Percentiles rank a stretch among this genome's conserved stretches.
These are phyloP conservation scores for Julus scanicus DNA, from an alignment of 2,888 invertebrate genomes.

Conservation along the genomic window DNA sequence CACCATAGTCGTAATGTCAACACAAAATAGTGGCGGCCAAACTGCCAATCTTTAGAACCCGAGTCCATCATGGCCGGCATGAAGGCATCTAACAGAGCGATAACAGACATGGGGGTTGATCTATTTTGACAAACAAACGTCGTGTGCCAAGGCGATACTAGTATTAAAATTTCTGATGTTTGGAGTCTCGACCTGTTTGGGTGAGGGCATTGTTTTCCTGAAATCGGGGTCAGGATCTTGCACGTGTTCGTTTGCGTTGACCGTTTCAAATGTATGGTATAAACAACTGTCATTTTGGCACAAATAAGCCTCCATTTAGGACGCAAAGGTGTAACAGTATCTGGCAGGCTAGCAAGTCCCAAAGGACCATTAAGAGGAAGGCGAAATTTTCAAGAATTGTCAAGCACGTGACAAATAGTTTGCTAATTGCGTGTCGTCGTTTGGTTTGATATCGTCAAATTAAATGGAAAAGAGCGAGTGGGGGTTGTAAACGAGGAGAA, in stretches of 20 bases:
- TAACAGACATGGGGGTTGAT: background rate
- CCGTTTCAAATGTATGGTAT: constrained; percentile 1
- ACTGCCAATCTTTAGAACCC: constrained; percentile 4
- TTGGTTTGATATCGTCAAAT: background rate
- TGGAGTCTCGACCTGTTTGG: background rate
- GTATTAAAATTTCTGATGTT: background rate
- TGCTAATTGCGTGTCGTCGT: background rate
- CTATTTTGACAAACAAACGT: background rate
- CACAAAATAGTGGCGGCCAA: background rate
- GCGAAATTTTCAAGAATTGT: background rate
- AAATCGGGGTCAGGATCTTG: background rate
- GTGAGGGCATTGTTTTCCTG: background rate
- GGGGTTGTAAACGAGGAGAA: background rate
- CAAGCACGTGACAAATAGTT: constrained; percentile 10
- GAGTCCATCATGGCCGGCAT: background rate
- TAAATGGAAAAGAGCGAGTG: background rate
- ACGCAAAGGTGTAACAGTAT: background rate
- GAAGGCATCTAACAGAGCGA: background rate
- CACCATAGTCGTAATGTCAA: background rate
- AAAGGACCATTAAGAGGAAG: constrained; percentile 2
- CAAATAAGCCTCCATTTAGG: background rate
- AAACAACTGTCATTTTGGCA: background rate
- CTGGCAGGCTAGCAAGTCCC: background rate
- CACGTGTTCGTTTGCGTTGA: background rate
- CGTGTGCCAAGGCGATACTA: background rate